These are phyloP conservation scores for Pelobates cultripes DNA, from an alignment of 2,797 vertebrate species.

Conservation along the genomic window DNA sequence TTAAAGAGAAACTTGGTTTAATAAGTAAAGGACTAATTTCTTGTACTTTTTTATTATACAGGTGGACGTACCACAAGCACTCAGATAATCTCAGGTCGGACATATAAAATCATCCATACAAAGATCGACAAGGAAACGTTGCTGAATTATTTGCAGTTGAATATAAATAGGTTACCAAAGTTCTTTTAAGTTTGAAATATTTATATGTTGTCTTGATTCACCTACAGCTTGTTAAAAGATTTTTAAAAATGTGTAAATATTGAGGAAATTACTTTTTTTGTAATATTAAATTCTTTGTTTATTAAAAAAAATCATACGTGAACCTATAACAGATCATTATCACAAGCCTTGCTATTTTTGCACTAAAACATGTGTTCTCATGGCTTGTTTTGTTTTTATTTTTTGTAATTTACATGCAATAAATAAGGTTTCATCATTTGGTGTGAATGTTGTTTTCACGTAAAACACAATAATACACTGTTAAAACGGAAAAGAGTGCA, in stretches of 20 bases:
- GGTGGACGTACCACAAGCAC: conserved; percentile 82
- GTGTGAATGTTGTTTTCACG: background rate
- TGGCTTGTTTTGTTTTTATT: conserved; percentile 61
- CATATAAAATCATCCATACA: conserved; percentile 47
- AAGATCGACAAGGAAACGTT: conserved; percentile 8
- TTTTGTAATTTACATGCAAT: conserved; percentile 53
- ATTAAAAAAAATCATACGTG: conserved; percentile 63
- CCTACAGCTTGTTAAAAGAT: conserved; percentile 62
- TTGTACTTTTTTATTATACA: conserved; percentile 62
- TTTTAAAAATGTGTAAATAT: conserved; percentile 74
- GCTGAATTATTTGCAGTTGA: conserved; percentile 18
- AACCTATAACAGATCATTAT: conserved; percentile 62
- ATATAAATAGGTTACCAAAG: conserved; percentile 37
- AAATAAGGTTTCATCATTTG: conserved; percentile 12
- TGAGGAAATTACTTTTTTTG: conserved; percentile 71
- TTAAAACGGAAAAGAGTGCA: too few species aligned
- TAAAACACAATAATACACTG: too few species aligned
- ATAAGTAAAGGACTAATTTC: too few species aligned
- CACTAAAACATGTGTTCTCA: conserved; percentile 63
- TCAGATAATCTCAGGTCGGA: conserved; percentile 67
- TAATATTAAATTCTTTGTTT: conserved; percentile 68
- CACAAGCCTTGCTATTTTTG: conserved; percentile 60
- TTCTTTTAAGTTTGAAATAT: conserved; percentile 59
- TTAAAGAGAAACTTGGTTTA: too few species aligned
- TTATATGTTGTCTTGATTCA: conserved; percentile 42